Evolutionary conservation across 2,888 invertebrate species (phyloP), one percentile per base, ranked within the genome.

Genomic region (Anagyrus pseudococci): DNA sequence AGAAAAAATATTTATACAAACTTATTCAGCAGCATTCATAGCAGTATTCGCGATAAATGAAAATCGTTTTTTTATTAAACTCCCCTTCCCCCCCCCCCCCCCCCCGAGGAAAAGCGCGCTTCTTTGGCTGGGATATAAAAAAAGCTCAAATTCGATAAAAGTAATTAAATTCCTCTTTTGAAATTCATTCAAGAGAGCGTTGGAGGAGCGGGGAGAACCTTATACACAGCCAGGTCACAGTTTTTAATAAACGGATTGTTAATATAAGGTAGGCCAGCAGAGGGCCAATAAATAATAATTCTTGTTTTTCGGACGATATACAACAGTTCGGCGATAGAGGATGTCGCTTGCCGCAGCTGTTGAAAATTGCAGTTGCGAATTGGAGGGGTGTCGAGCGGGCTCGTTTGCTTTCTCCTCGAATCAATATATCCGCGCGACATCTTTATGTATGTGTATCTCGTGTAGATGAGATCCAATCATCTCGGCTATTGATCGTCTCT

Each of bases 391-490:
- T n/a, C n/a, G n/a, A n/a, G n/a, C n/a, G n/a, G n/a, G n/a, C n/a
- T n/a, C n/a, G n/a, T n/a, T n/a, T n/a, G n/a, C n/a, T n/a, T n/a
- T n/a, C n/a, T n/a, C n/a, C n/a, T n/a, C n/a, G n/a, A n/a, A n/a
- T n/a, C n/a, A n/a, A n/a, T n/a, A n/a, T n/a, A n/a, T n/a, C n/a
- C n/a, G n/a, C n/a, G n/a, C n/a, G n/a, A n/a, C n/a, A n/a, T n/a
- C n/a, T n/a, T n/a, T n/a, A n/a, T n/a, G n/a, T n/a, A n/a, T n/a
- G n/a, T n/a, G n/a, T n/a, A n/a, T n/a, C n/a, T n/a, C n/a, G n/a
- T 55, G 54, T 64, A 70, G 69, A 72, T 72, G 68, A 61, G 67
- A 72, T 73, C 70, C 66, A 71, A 71, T 73, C 67, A 72, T 68
- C 69, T 63, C 57, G 67, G 68, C 70, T 73, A 72, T 71, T 69